These are phyloP conservation scores for Gila orcuttii DNA, from an alignment of 2,113 vertebrate genomes.

Conservation along the genomic window DNA sequence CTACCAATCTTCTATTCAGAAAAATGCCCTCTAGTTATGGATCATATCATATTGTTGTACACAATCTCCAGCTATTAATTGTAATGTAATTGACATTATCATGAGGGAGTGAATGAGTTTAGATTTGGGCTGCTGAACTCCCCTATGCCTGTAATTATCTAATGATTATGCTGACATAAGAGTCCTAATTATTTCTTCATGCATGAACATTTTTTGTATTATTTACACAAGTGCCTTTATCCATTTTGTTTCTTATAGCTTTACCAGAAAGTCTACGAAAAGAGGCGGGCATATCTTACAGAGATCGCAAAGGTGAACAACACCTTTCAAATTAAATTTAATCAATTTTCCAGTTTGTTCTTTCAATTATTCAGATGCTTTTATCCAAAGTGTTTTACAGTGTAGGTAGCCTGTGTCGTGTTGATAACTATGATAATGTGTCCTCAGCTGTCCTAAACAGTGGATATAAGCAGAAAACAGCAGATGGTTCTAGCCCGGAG, in stretches of 20 bases:
- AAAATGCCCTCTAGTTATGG: neutral
- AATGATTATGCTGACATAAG: neutral
- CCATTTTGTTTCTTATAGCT: conserved; percentile 71
- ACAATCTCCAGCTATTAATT: conserved; percentile 12
- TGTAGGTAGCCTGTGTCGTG: neutral
- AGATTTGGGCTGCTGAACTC: neutral
- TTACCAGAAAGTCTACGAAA: conserved; percentile 83
- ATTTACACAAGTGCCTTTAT: neutral
- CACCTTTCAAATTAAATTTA: neutral
- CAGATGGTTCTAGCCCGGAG: conserved; percentile 58
- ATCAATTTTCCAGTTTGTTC: neutral
- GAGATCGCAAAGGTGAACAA: conserved; percentile 83
- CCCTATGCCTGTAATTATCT: neutral
- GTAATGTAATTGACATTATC: neutral
- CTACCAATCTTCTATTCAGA: neutral
- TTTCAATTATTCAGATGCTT: neutral
- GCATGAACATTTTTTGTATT: too few relatives aligned
- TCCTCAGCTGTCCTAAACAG: conserved; percentile 67
- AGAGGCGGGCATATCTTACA: conserved; percentile 75
- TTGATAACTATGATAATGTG: neutral
- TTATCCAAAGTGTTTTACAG: neutral
- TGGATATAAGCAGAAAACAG: conserved; percentile 64
- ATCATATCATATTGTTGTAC: neutral
- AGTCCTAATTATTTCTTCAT: neutral
- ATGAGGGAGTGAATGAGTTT: conserved; percentile 10